A percentile compares a stretch with the other conserved stretches of the same genome.
Evolutionary conservation across 2,797 vertebrate species (phyloP).

Genomic region (Ceyx erithaca): DNA sequence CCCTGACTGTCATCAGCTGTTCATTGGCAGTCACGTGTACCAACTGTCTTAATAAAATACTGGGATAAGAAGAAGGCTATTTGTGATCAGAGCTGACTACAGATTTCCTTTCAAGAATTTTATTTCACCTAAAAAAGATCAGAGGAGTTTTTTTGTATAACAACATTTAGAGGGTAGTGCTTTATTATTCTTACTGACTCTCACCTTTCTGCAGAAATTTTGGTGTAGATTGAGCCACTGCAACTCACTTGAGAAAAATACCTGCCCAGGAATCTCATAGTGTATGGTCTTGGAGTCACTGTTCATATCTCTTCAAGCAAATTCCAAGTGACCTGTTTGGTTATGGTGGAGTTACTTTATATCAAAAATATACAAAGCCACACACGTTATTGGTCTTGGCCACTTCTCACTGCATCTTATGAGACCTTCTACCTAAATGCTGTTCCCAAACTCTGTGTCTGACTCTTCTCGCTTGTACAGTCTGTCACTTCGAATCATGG

Average conservation of each 20-base stretch:
- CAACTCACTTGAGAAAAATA: background rate
- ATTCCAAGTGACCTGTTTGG: background rate
- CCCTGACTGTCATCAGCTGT: background rate
- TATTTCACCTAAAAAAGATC: background rate
- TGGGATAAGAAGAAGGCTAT: background rate
- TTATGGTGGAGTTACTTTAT: background rate
- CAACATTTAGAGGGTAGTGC: background rate
- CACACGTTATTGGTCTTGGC: background rate
- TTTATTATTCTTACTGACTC: background rate
- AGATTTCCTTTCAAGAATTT: background rate
- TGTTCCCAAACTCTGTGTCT: background rate
- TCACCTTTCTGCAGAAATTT: background rate
- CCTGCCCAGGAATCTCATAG: background rate
- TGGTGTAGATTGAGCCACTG: background rate
- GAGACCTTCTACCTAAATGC: rapidly evolving
- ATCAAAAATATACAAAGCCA: background rate
- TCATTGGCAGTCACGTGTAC: background rate
- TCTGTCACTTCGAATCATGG: background rate
- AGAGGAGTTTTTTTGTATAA: background rate
- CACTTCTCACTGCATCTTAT: background rate
- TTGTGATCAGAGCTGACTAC: background rate
- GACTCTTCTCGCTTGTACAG: background rate
- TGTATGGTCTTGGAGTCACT: background rate
- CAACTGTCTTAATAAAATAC: background rate
- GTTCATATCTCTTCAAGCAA: background rate